phyloP scores from a whole-genome alignment of 2,888 invertebrate genomes.

The Dasysyrphus tricinctus region DNA sequence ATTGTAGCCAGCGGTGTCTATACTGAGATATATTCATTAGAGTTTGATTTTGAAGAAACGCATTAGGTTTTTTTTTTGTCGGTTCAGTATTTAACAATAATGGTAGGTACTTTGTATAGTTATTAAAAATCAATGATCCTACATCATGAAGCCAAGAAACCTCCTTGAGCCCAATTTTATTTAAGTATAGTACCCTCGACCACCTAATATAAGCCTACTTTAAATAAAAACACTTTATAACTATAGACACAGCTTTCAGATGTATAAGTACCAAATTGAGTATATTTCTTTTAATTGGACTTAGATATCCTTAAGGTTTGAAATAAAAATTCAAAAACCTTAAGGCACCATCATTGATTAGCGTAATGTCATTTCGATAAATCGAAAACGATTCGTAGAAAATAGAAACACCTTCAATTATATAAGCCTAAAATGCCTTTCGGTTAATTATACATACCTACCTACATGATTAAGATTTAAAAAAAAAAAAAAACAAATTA shows the following conservation, averaged over 20 bases:
- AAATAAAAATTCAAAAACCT: background rate
- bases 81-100: background rate
- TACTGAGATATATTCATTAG: background rate
- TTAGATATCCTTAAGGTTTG: conserved; percentile 12
- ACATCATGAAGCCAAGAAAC: background rate
- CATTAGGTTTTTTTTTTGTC: background rate
- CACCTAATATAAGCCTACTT: conserved; percentile 1
- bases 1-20: background rate
- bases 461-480: conserved; percentile 35
- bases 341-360: background rate
- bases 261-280: background rate
- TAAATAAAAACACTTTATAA: background rate
- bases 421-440: conserved; percentile 18
- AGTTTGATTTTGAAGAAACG: background rate
- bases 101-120: background rate
- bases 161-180: background rate
- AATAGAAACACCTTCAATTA: conserved; percentile 8
- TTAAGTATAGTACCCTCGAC: background rate
- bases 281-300: conserved; percentile 2
- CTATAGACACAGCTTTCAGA: background rate
- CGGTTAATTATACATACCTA: background rate
- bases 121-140: background rate
- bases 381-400: conserved; percentile 8
- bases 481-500: conserved; percentile 37
- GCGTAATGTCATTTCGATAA: conserved; percentile 14